Percentiles rank a stretch among this genome's conserved stretches.
Conservation (phyloP, 1,140 invertebrate genomes). For the Nasonia longicornis region DNA sequence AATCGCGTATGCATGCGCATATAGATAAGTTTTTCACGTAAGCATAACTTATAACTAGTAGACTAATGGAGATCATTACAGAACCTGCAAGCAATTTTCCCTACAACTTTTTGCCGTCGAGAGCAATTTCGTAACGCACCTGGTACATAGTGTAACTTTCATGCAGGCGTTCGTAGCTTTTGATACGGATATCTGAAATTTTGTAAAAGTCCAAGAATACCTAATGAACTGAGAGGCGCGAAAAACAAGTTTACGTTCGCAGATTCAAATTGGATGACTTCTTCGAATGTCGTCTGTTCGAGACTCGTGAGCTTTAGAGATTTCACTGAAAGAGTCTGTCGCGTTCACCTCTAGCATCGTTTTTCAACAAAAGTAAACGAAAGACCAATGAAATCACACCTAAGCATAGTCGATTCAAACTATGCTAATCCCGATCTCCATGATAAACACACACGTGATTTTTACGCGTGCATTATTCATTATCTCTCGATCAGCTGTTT, state of each 20-base stretch:
- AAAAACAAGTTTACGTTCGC: background rate
- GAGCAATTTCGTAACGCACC: background rate
- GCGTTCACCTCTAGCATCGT: background rate
- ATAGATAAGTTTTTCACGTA: background rate
- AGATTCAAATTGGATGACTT: background rate
- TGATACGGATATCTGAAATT: too few relatives aligned
- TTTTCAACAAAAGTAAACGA: background rate
- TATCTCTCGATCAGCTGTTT: background rate
- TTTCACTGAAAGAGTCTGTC: background rate
- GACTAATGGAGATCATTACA: background rate
- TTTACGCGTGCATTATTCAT: background rate
- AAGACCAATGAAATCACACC: background rate
- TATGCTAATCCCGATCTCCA: background rate
- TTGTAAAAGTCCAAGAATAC: too few relatives aligned
- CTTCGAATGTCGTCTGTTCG: background rate
- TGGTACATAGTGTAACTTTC: background rate
- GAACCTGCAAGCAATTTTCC: background rate
- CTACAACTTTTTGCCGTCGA: background rate
- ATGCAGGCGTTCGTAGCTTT: too few relatives aligned
- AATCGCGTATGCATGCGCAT: background rate
- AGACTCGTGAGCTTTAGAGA: background rate
- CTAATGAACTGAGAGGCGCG: too few relatives aligned
- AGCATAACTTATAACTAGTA: background rate
- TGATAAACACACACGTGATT: constrained; percentile 6
- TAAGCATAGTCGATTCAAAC: constrained; percentile 5